phyloP scores from a whole-genome alignment of 1,140 invertebrate genomes.

The Bombus cullumanus region DNA sequence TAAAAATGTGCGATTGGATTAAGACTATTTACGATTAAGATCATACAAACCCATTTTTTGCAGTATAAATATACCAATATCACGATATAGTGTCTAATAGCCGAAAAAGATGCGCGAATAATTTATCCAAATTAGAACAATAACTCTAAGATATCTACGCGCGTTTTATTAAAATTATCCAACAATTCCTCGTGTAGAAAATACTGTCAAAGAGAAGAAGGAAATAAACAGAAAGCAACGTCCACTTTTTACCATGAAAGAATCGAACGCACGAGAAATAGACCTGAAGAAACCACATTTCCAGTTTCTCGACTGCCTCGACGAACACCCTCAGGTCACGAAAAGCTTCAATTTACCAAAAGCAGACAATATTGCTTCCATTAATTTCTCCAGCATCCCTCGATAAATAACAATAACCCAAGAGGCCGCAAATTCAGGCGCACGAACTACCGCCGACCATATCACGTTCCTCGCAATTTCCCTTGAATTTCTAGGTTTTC shows the following conservation, averaged over 20 bases:
- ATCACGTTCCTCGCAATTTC: constrained; percentile 5
- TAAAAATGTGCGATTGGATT: no score
- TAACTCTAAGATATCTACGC: no score
- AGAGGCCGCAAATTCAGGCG: not conserved
- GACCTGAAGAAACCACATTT: not conserved
- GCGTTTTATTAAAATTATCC: not conserved
- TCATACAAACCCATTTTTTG: no score
- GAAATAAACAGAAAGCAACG: not conserved
- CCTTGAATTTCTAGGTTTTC: not conserved
- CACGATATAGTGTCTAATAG: no score
- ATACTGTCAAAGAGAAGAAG: not conserved
- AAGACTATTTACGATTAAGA: no score
- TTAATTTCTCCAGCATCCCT: constrained; percentile 10
- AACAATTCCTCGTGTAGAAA: not conserved
- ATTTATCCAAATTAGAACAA: no score
- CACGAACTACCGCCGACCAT: not conserved
- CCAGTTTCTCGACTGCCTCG: not conserved
- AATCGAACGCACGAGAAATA: not conserved
- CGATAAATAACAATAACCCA: constrained; percentile 4
- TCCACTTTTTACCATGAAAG: not conserved
- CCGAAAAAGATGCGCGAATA: no score
- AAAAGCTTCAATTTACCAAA: not conserved
- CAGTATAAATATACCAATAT: no score
- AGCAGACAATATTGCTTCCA: constrained; percentile 1
- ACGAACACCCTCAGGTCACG: not conserved